phyloP scores from a whole-genome alignment of 2,797 vertebrate genomes.

The Urophycis tenuis region DNA sequence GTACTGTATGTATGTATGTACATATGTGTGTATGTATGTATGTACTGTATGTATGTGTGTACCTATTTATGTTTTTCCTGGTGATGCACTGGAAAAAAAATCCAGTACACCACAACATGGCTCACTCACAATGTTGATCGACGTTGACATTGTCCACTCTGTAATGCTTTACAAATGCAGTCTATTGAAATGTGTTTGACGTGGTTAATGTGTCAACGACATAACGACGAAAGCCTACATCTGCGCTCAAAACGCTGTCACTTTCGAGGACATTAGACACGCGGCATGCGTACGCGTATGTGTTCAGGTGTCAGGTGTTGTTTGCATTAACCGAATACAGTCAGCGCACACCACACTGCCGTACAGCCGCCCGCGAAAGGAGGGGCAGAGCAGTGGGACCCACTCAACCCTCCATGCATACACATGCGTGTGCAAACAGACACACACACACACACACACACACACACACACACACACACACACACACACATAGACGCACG shows the following conservation, averaged over 20 bases:
- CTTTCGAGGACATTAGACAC: neutral
- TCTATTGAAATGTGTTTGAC: neutral
- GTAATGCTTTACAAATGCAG: neutral
- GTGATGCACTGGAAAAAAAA: neutral
- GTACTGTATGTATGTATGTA: neutral
- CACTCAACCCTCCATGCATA: neutral
- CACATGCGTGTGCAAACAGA: neutral
- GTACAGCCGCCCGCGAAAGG: too few relatives aligned
- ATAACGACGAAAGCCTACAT: neutral
- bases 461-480: slow-evolving; percentile 3
- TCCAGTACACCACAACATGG: neutral
- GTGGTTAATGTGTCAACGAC: neutral
- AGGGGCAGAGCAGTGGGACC: neutral
- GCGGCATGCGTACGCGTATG: neutral
- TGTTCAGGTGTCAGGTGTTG: neutral
- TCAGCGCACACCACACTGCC: neutral
- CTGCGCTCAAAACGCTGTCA: neutral
- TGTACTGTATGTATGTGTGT: too few relatives aligned
- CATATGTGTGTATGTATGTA: neutral
- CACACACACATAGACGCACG: slow-evolving; percentile 3
- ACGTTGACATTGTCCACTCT: neutral
- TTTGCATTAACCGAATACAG: neutral
- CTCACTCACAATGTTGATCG: too few relatives aligned
- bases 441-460: slow-evolving; percentile 9
- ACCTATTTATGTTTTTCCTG: neutral